phyloP scores from a whole-genome alignment of 2,113 vertebrate species.

The Petroica traversi region DNA sequence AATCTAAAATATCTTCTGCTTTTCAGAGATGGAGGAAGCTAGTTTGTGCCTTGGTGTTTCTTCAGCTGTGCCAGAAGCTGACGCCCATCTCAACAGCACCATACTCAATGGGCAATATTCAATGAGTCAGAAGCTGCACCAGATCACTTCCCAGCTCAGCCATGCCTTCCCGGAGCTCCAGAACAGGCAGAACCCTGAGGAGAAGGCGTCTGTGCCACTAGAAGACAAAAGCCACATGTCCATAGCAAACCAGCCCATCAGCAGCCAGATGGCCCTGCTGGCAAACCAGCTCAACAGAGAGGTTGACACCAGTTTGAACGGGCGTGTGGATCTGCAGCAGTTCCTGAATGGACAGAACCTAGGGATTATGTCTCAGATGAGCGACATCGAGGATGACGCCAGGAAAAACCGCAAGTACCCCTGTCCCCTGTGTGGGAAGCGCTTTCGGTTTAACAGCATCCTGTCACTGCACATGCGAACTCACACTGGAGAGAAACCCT shows the following conservation, averaged over 20 bases:
- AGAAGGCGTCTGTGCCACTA: slow-evolving; percentile 83
- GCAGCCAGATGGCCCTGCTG: slow-evolving; percentile 94
- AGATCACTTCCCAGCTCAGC: slow-evolving; percentile 94
- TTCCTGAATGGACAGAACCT: slow-evolving; percentile 97
- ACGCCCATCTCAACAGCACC: slow-evolving; percentile 89
- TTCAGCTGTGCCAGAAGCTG: slow-evolving; percentile 88
- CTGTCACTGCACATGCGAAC: slow-evolving; percentile 98
- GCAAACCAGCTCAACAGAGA: slow-evolving; percentile 95
- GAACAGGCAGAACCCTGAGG: slow-evolving; percentile 87
- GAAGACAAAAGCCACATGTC: slow-evolving; percentile 93
- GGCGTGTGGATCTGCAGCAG: slow-evolving; percentile 95
- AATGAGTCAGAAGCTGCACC: slow-evolving; percentile 98
- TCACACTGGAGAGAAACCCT: slow-evolving; percentile 98
- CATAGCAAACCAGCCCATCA: slow-evolving; percentile 91
- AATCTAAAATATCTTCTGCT: slow-evolving; percentile 65
- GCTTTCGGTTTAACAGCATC: slow-evolving; percentile 98
- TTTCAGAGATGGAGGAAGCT: slow-evolving; percentile 97
- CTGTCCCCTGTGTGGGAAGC: slow-evolving; percentile 94
- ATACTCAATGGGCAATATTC: slow-evolving; percentile 98
- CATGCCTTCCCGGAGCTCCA: slow-evolving; percentile 96
- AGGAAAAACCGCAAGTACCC: slow-evolving; percentile 98
- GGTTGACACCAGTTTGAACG: slow-evolving; percentile 90
- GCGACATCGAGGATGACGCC: slow-evolving; percentile 96
- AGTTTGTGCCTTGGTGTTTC: slow-evolving; percentile 99
- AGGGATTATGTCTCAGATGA: slow-evolving; percentile 99